Base-by-base conservation (phyloP, 2,888 invertebrate species). In the Drosophila mercatorum region DNA sequence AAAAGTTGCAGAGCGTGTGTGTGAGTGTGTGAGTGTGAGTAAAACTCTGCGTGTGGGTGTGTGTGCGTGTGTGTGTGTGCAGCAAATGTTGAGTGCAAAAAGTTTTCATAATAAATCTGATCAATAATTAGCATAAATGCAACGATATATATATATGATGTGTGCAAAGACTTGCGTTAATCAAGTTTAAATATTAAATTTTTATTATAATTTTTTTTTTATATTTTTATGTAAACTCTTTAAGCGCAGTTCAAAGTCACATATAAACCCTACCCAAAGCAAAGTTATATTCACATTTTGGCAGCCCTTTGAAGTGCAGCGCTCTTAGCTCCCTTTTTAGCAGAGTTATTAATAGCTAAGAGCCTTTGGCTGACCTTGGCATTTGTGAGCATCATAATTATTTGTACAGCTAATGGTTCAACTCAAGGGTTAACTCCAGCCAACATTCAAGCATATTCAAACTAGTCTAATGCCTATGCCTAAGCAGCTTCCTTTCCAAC, bases 91-190 rank as follows among this genome's bases (percentile, higher is more conserved):
- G 22, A 22, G 53, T 55, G 34, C 36, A 62, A 69, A 49, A 65
- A 40, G 26, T 40, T 68, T 69, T 36, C 14, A 38, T 43, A 38
- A 43, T 31, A 31, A 36, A 44, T 38, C 53, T 68, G 38, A 55
- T 68, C 62, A 76, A 78, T 65, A 68, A 59, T 65, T 72, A 51
- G 49, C 49, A 46, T 58, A 49, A 64, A 63, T 52, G 46, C 40
- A 58, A 36, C 36, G 11, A 34, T n/a, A 6, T 10, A 2, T 10
- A 1, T 8, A 17, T 44, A 2, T 17, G 10, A 10, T 10, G 4
- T 2, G 2, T 43, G 17, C 17, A 49, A 8, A 31, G 49, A 31
- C 5, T 7, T 10, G 49, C 11, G n/a, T 17, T 51, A 51, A 34
- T 6, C 11, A 11, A 6, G 11, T n/a, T 51, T 11, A 34, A n/a